Conservation (phyloP, 92 coral and sea anemone genomes). For the Pocillopora meandrina region DNA sequence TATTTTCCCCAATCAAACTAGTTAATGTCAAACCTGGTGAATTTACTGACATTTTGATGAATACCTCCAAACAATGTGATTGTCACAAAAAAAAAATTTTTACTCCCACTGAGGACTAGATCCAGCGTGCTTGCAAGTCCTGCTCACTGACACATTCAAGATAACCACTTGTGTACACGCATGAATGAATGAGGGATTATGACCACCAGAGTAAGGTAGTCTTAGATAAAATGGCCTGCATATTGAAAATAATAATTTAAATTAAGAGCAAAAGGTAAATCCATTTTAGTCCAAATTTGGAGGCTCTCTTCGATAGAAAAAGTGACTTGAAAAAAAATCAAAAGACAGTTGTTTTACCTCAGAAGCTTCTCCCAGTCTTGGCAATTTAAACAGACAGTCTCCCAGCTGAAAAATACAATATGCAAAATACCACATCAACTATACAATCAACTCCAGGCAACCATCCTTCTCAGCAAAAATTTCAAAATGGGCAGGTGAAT, state of each 20-base stretch:
- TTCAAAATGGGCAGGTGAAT: neutral
- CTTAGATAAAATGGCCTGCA: conserved; percentile 15
- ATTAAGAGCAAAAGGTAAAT: neutral
- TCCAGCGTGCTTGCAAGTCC: neutral
- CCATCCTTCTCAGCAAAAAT: conserved; percentile 5
- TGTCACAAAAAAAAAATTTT: neutral
- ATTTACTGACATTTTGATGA: neutral
- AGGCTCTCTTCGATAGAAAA: neutral
- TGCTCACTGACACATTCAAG: neutral
- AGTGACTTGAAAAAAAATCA: neutral
- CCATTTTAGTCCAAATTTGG: neutral
- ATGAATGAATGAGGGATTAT: conserved; percentile 18
- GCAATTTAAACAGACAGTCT: conserved; percentile 71
- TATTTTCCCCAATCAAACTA: too few species aligned
- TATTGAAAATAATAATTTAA: conserved; percentile 1
- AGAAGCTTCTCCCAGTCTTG: conserved; percentile 81
- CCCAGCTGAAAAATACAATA: conserved; percentile 74
- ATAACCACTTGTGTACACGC: neutral
- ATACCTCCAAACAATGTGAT: neutral
- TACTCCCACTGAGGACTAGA: neutral
- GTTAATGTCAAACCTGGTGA: too few species aligned
- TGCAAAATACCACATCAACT: conserved; percentile 39
- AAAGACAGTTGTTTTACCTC: conserved; percentile 55
- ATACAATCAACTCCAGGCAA: conserved; percentile 28
- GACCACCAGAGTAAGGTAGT: neutral